Evolutionary conservation across 1,140 invertebrate genomes (phyloP).

Genomic region (Microplitis demolitor): DNA sequence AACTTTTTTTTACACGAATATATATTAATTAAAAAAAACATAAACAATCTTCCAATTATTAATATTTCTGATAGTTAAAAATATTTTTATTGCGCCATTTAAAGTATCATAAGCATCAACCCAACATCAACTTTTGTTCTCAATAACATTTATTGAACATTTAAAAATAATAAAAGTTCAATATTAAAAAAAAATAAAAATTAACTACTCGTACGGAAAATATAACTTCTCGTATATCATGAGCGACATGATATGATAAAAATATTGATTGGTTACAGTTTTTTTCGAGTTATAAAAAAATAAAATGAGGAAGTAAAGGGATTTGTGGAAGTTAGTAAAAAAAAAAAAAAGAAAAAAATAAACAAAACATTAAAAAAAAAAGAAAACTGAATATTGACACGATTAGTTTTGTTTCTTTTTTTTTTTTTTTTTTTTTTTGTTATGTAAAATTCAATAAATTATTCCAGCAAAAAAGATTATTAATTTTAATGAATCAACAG

Average conservation of each 20-base stretch:
- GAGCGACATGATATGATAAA: not conserved
- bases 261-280: slow-evolving; percentile 2
- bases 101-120: no score
- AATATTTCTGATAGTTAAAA: not conserved
- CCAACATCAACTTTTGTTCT: not conserved
- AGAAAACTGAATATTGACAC: not conserved
- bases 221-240: not conserved
- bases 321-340: not conserved
- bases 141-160: not conserved
- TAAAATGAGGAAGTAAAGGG: not conserved
- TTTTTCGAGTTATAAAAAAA: not conserved
- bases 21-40: no score
- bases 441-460: slow-evolving; percentile 47
- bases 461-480: slow-evolving; percentile 45
- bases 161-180: no score
- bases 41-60: no score
- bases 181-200: not conserved
- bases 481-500: slow-evolving; percentile 50
- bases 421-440: slow-evolving; percentile 6
- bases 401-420: no score
- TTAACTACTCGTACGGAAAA: not conserved
- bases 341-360: slow-evolving; percentile 4
- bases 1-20: no score
- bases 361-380: not conserved
- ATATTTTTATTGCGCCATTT: not conserved